Conservation (phyloP, 2,797 vertebrate species). For the Clarias pachynema region DNA sequence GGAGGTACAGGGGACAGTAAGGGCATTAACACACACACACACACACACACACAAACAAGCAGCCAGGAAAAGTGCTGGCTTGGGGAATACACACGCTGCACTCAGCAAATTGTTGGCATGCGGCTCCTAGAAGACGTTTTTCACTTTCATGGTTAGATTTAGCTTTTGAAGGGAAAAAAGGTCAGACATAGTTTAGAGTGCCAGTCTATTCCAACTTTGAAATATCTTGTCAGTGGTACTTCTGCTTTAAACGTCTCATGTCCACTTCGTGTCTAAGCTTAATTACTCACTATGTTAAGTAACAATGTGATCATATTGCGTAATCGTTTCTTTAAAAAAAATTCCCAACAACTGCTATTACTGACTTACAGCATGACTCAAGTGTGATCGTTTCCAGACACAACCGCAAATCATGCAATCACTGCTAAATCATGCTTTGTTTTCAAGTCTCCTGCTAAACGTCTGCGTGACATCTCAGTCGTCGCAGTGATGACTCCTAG, state of each 20-base stretch:
- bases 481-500: constrained; percentile 7
- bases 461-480: background rate
- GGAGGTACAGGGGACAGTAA: constrained; percentile 63
- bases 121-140: constrained; percentile 11
- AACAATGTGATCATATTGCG: background rate
- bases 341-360: background rate
- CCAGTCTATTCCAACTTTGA: background rate
- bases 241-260: background rate
- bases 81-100: background rate
- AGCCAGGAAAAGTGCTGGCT: constrained; percentile 26
- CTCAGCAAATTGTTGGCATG: constrained; percentile 19
- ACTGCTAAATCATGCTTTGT: constrained; percentile 17
- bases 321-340: constrained; percentile 8
- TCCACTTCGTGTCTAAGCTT: background rate
- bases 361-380: constrained; percentile 16
- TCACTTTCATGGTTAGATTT: background rate
- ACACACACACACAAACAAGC: constrained; percentile 31
- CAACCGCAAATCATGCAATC: background rate
- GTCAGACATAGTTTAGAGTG: background rate
- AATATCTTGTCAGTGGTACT: background rate
- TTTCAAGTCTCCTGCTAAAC: constrained; percentile 14
- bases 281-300: constrained; percentile 4
- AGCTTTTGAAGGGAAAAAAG: background rate
- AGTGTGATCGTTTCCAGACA: constrained; percentile 18
- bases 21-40: constrained; percentile 55